Percentiles rank a stretch among this genome's conserved stretches.
Conservation (phyloP, 2,797 vertebrate species). For the Simalia tracyae region DNA sequence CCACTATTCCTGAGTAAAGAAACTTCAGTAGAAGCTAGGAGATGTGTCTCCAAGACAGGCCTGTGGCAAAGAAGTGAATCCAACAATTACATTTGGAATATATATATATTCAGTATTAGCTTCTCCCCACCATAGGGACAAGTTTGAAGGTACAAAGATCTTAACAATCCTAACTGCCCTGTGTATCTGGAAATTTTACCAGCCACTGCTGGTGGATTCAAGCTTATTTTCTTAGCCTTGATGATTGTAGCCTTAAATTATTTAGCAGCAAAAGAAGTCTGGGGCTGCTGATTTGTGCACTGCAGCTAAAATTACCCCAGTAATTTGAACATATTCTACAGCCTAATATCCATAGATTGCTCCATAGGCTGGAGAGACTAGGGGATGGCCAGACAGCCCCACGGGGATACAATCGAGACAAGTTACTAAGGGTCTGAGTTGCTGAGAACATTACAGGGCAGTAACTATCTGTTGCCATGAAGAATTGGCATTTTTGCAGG, state of each 20-base stretch:
- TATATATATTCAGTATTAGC: too few species aligned
- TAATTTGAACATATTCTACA: not conserved
- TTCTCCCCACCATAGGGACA: not conserved
- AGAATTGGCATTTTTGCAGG: not conserved
- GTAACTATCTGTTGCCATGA: fast-evolving
- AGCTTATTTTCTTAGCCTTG: not conserved
- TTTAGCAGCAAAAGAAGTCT: not conserved
- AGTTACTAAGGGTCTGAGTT: not conserved
- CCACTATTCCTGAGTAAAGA: not conserved
- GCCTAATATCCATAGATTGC: not conserved
- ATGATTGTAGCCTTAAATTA: not conserved
- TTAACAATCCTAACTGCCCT: not conserved
- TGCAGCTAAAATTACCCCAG: not conserved
- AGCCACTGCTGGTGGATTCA: too few species aligned
- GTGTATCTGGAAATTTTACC: not conserved
- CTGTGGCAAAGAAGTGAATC: too few species aligned
- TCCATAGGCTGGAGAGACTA: not conserved
- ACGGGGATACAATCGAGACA: not conserved
- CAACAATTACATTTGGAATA: too few species aligned
- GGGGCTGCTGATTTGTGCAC: not conserved
- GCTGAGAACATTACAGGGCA: not conserved
- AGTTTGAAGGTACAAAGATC: not conserved
- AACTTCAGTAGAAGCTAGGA: not conserved
- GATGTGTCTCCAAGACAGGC: too few species aligned
- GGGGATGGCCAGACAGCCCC: not conserved